phyloP scores from a whole-genome alignment of 2,113 vertebrate species.

The Prietella phreatophila region DNA sequence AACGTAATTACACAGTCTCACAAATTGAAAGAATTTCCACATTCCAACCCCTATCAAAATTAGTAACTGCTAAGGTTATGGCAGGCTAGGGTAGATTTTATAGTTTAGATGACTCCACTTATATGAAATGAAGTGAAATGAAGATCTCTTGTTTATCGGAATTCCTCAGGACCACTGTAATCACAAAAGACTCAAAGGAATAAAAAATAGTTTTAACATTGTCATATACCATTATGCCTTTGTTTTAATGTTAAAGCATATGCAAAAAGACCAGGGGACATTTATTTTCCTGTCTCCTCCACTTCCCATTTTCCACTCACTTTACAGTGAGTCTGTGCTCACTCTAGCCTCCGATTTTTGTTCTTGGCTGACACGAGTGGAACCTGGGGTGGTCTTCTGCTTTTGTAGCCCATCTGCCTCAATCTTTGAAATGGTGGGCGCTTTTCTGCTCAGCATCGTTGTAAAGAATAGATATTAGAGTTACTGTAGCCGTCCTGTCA shows the following conservation, averaged over 20 bases:
- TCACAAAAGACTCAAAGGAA: not conserved
- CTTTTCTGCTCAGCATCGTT: no score
- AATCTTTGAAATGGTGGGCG: no score
- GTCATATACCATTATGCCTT: not conserved
- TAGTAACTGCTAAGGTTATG: not conserved
- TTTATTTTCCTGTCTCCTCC: not conserved
- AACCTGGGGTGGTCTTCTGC: not conserved
- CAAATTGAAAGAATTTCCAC: not conserved
- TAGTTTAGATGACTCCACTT: not conserved
- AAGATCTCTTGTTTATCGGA: not conserved
- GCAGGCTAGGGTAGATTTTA: not conserved
- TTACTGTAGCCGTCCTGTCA: no score
- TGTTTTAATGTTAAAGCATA: not conserved
- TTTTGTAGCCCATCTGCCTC: not conserved
- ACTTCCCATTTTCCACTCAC: not conserved
- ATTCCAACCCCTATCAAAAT: not conserved
- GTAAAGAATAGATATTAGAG: no score
- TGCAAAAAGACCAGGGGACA: not conserved
- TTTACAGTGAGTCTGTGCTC: not conserved
- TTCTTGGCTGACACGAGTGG: not conserved
- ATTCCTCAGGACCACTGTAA: not conserved
- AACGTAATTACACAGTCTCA: not conserved
- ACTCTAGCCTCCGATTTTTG: not conserved
- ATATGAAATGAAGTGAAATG: not conserved
- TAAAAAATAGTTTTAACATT: no score